Conservation (phyloP, 1,140 invertebrate species). For the Drosophila cardini region DNA sequence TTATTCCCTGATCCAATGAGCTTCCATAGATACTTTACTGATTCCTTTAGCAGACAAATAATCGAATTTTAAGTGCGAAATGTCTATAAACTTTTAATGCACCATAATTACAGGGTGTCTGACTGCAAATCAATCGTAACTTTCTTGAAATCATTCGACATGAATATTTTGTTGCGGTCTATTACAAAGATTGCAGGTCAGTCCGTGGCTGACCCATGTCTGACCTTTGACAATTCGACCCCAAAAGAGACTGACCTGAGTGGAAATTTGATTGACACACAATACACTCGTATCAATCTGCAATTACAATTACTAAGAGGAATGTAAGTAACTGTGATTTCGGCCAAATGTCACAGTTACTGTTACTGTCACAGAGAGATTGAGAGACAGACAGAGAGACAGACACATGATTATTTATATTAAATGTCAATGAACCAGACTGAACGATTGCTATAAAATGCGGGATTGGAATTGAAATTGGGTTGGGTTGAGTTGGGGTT, state of each 20-base stretch:
- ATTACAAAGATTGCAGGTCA: slow-evolving; percentile 8
- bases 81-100: background rate
- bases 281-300: slow-evolving; percentile 16
- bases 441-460: slow-evolving; percentile 9
- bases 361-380: slow-evolving; percentile 37
- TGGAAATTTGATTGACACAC: slow-evolving; percentile 40
- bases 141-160: background rate
- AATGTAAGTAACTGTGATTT: slow-evolving; percentile 5
- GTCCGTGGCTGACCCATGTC: slow-evolving; percentile 12
- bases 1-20: no score
- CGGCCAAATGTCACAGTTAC: slow-evolving; percentile 8
- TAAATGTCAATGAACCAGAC: slow-evolving; percentile 63
- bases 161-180: slow-evolving; percentile 2
- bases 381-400: background rate
- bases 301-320: slow-evolving; percentile 4
- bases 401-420: background rate
- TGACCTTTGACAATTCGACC: slow-evolving; percentile 31
- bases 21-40: no score
- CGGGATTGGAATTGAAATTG: slow-evolving; percentile 7
- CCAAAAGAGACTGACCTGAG: background rate
- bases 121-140: background rate
- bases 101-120: background rate
- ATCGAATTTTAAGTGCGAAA: background rate
- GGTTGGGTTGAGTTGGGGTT: slow-evolving; percentile 23
- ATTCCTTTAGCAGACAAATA: no score